Conservation (phyloP, 2,113 vertebrate species). For the Larimichthys crocea region DNA sequence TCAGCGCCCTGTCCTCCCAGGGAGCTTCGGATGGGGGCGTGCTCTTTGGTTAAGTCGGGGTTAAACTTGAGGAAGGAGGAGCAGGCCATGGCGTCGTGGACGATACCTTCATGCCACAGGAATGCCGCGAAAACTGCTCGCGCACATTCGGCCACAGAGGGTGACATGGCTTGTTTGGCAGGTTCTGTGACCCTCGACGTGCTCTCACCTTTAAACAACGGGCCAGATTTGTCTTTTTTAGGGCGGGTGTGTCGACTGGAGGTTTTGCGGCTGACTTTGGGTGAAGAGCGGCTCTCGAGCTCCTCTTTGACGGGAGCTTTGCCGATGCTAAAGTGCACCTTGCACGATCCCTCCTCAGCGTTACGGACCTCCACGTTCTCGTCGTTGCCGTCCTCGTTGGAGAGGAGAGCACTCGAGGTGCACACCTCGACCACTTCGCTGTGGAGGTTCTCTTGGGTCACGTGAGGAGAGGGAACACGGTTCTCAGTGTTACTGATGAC, state of each 20-base stretch:
- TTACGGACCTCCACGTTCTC: slow-evolving; percentile 88
- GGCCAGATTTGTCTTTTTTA: slow-evolving; percentile 96
- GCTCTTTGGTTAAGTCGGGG: slow-evolving; percentile 97
- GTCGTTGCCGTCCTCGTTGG: slow-evolving; percentile 90
- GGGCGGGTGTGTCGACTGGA: slow-evolving; percentile 91
- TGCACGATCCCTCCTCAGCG: slow-evolving; percentile 89
- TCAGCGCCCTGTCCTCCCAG: slow-evolving; percentile 90
- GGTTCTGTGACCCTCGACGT: slow-evolving; percentile 88
- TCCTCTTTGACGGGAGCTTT: slow-evolving; percentile 97
- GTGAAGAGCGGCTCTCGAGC: slow-evolving; percentile 93
- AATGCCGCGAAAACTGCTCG: slow-evolving; percentile 96
- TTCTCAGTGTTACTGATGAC: slow-evolving; percentile 87
- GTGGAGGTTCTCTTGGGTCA: slow-evolving; percentile 98
- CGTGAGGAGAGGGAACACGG: slow-evolving; percentile 94
- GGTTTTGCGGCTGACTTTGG: slow-evolving; percentile 96
- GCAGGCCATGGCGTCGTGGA: slow-evolving; percentile 99
- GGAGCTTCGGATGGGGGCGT: slow-evolving; percentile 94
- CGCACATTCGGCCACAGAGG: slow-evolving; percentile 97
- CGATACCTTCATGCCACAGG: slow-evolving; percentile 98
- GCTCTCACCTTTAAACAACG: slow-evolving; percentile 93
- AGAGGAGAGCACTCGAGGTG: slow-evolving; percentile 93
- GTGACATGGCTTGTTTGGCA: slow-evolving; percentile 98
- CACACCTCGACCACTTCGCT: slow-evolving; percentile 98
- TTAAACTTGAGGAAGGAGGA: slow-evolving; percentile 99
- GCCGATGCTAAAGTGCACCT: slow-evolving; percentile 99